Base-by-base conservation (phyloP, 2,113 vertebrate genomes). In the Nerophis lumbriciformis region DNA sequence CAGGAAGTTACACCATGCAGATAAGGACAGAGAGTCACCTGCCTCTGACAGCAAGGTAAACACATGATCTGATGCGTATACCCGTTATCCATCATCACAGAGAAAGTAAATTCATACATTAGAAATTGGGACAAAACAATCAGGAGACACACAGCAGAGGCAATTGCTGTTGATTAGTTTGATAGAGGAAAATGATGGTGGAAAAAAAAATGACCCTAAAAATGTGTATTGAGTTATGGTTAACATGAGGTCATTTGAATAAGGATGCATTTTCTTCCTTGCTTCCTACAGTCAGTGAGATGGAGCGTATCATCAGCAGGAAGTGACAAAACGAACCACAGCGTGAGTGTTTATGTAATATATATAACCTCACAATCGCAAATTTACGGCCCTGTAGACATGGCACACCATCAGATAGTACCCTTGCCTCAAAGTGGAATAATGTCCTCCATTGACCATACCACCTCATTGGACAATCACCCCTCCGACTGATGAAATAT, bases 11-110 rank as follows among this genome's bases (percentile, higher is more conserved):
- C 97, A 99, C 88, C 95, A 96, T 0, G 89, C 93, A 63, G 94
- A 96, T 44, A 97, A 95, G 81, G 95, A 98, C 73, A 92, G 96
- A 81, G 95, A 99, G 44, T 95, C 90, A 1, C 93, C 92, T n/a
- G 91, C 94, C 66, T 87, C 90, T 0, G 97, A 99, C 72, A 92
- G 89, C 91, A 98, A 97, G 95, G 97, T 98, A 74, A 28, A 91
- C 80, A 66, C 0, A 38, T 59, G 11, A 19, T 45, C 42, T 8
- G 0, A 48, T 19, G n/a, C 42, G 51, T 19, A 19, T 1, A 4
- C 28, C 59, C 51, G 15, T 50, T 61, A 52, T 15, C 66, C 64
- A 19, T 28, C 28, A 38, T 49, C 7, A 57, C 38, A 15, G 6
- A 57, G 35, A 38, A 28, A 50, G 65, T 59, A 53, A 58, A 66